Conservation (phyloP, 2,888 invertebrate genomes). For the Gonocerus acuteangulatus region DNA sequence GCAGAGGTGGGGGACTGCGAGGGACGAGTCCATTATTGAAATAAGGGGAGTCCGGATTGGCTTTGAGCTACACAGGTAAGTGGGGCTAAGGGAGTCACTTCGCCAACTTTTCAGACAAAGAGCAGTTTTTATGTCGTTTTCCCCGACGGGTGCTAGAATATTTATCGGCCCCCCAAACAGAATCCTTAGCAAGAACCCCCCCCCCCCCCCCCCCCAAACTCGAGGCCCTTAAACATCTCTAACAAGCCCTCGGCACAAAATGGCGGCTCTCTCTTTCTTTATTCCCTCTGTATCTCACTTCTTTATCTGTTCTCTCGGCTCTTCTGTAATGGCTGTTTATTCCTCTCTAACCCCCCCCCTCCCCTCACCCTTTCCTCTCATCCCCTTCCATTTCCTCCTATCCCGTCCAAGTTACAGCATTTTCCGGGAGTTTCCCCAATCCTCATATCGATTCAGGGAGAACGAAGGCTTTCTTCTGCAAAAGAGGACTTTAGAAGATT, state of each 20-base stretch:
- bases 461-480: too few species aligned
- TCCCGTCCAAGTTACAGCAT: too few species aligned
- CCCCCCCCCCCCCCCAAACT: background rate
- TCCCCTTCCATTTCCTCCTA: too few species aligned
- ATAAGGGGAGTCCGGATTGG: constrained; percentile 15
- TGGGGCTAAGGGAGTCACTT: constrained; percentile 19
- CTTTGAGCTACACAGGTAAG: constrained; percentile 18
- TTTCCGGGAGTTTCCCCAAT: too few species aligned
- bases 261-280: constrained; percentile 1
- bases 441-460: too few species aligned
- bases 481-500: too few species aligned
- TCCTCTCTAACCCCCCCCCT: too few species aligned
- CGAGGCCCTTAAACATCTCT: background rate
- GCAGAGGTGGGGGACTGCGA: constrained; percentile 2
- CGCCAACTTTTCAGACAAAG: constrained; percentile 26
- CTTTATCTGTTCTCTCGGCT: background rate
- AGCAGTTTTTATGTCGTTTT: constrained; percentile 25
- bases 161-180: constrained; percentile 18
- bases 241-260: background rate
- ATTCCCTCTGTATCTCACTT: background rate
- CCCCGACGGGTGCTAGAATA: constrained; percentile 8
- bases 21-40: constrained; percentile 20
- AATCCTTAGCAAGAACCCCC: constrained; percentile 9
- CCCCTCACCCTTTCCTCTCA: too few species aligned
- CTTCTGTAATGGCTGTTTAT: too few species aligned